A percentile compares a stretch with the other conserved stretches of the same genome.
These are phyloP conservation scores for Sitta carolinensis DNA, from an alignment of 2,797 vertebrate genomes.

Conservation along the genomic window DNA sequence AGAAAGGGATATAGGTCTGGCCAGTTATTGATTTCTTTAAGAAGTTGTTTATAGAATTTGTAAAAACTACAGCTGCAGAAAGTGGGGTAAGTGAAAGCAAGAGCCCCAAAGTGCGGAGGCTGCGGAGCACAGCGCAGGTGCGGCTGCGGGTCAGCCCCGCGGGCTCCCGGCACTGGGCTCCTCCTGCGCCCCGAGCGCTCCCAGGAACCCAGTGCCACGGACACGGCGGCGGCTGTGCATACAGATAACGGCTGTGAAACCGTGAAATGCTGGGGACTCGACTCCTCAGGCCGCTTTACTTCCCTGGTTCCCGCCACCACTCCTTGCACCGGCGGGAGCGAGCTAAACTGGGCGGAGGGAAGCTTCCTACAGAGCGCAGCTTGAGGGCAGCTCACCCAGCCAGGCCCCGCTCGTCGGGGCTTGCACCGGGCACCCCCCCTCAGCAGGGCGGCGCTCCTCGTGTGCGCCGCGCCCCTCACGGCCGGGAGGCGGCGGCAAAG, in stretches of 20 bases:
- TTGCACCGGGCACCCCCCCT: background rate
- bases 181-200: background rate
- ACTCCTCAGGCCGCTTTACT: background rate
- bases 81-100: accelerated
- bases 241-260: accelerated
- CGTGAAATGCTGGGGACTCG: accelerated
- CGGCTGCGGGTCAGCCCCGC: background rate
- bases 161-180: background rate
- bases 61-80: background rate
- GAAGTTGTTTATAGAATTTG: background rate
- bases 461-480: background rate
- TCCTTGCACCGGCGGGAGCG: background rate
- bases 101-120: accelerated
- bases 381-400: background rate
- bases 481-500: background rate
- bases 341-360: accelerated
- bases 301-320: accelerated
- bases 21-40: accelerated
- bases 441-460: background rate
- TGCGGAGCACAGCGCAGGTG: accelerated
- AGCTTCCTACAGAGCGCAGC: too few species aligned
- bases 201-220: accelerated
- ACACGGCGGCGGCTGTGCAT: accelerated
- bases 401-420: background rate
- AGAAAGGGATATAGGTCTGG: accelerated